Base-by-base conservation (phyloP, 1,140 invertebrate genomes). In the Neodiprion virginianus region DNA sequence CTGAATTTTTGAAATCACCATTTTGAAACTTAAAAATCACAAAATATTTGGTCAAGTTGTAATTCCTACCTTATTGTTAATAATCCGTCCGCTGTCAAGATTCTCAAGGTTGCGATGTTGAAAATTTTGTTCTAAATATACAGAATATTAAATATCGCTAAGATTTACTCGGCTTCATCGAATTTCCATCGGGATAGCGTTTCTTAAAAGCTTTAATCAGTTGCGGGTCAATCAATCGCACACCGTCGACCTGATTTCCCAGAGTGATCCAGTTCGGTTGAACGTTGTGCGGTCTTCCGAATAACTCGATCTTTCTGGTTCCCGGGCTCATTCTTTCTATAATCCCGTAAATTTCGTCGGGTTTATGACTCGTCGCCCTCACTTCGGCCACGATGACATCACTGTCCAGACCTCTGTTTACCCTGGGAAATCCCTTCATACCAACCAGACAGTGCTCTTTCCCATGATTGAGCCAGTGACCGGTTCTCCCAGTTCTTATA, bases 331-430 rank as follows among this genome's bases (percentile, higher is more conserved):
- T 90, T 71, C 95, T 86, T 82, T 96, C 95, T 74, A 96, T 96
- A 71, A 96, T 96, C 12, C 95, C 98, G 87, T 99, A 99, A 79
- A 99, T 98, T 90, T 99, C 98, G 89, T 99, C 98, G 0, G 98
- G 98, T 87, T 99, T 99, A 85, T 99, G 98, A 81, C 96, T 98
- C 0, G 98, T 99, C 7, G 97, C 98, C 70, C 98, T 89, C 0
- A 99, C 98, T 91, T 99, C 98, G 0, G 98, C 97, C 0, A 99
- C 98, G 76, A 99, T 98, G 9, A 99, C 97, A 88, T 99, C 98
- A 87, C 97, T 98, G 87, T 99, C 98, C 10, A 99, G 88, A 0
- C 98, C 97, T 53, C 96, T 91, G 89, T 99, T 99, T 14, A 98
- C 90, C 74, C 94, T 92, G 0, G 97, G 96, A 88, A 95, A 96